Base-by-base conservation (phyloP, 2,888 invertebrate species). In the Xylota segnis region DNA sequence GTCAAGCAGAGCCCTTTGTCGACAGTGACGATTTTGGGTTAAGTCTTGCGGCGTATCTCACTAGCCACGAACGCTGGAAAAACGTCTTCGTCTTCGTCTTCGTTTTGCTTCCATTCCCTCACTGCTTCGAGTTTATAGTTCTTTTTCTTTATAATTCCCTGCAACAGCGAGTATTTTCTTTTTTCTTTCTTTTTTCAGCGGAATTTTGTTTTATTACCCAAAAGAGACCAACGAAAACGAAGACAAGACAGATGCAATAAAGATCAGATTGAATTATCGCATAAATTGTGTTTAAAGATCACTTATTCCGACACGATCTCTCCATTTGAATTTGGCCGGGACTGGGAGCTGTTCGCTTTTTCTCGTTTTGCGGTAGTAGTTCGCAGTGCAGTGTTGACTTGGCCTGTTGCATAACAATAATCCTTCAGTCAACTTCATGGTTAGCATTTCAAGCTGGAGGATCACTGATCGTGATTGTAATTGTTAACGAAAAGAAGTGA, bases 201-300 rank as follows among this genome's bases (percentile, higher is more conserved):
- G 63, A 63, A 63, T 65, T 58, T 72, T 72, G 56, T 76, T 75
- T 76, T 70, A 70, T 76, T 71, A 61, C 29, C 27, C 59, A n/a
- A 61, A 65, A 52, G 37, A 79, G 32, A 27, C 50, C 72, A 74
- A 65, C 16, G 37, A 45, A 66, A 66, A 27, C 37, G 34, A 40
- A 56, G 12, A 54, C 40, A 29, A 54, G 43, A 56, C 14, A 32
- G 82, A 63, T 71, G 63, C 58, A 76, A 71, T 76, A 76, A 77
- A 72, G 66, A 83, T 77, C 77, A 58, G 76, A 83, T 83, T 76
- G 76, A 83, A 83, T 77, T 77, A 76, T 83, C 77, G 71, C 65
- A 83, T 83, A 77, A 83, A 76, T 83, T 77, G 71, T 83, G 65
- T 77, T 58, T 77, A 72, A 76, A 83, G 71, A 83, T 77, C 76